phyloP scores from a whole-genome alignment of 1,140 invertebrate species.

The Periplaneta americana region DNA sequence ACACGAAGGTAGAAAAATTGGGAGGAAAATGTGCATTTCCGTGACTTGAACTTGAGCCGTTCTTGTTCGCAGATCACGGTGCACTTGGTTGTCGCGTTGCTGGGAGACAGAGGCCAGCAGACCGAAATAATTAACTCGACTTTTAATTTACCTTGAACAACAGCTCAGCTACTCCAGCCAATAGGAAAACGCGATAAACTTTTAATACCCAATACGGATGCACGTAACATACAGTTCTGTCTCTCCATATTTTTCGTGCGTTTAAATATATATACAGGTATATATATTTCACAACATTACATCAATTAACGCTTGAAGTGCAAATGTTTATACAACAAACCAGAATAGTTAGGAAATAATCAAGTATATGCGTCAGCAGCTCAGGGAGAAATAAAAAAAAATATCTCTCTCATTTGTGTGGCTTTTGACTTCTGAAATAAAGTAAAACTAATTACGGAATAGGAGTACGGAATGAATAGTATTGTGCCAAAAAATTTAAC shows the following conservation, averaged over 20 bases:
- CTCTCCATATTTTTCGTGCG: not conserved
- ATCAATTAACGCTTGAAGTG: not conserved
- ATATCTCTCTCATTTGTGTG: not conserved
- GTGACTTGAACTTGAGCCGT: not conserved
- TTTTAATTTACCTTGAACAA: not conserved
- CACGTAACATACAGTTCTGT: not conserved
- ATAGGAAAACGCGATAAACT: not conserved
- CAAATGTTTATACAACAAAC: not conserved
- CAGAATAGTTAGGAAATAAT: not conserved
- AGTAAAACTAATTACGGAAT: not conserved
- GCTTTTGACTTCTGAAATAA: not conserved
- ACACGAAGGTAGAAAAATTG: no score
- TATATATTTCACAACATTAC: not conserved
- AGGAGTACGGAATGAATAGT: not conserved
- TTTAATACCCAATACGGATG: not conserved
- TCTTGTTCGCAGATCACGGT: not conserved
- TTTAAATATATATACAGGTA: not conserved
- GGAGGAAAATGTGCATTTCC: no score
- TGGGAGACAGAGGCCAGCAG: not conserved
- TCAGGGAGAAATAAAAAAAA: not conserved
- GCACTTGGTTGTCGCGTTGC: not conserved
- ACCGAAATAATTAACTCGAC: not conserved
- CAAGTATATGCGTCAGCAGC: not conserved
- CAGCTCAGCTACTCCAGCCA: not conserved
- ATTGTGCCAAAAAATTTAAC: not conserved